phyloP scores from a whole-genome alignment of 2,113 vertebrate genomes.

The Protobothrops mucrosquamatus region DNA sequence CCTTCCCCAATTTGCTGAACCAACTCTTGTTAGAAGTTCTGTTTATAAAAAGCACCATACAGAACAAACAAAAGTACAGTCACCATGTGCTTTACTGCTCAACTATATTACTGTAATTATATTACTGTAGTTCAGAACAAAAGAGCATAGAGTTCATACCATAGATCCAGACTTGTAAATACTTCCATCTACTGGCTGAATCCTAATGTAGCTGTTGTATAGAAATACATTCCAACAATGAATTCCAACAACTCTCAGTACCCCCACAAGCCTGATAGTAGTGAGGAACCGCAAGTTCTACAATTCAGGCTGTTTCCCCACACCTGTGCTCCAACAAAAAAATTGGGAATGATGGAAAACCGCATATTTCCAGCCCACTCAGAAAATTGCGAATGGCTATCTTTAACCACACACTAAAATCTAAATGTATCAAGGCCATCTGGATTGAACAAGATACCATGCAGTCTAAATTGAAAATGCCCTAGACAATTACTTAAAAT shows the following conservation, averaged over 20 bases:
- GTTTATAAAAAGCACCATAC: background rate
- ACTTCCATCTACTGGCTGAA: background rate
- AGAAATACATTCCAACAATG: background rate
- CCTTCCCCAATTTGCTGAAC: background rate
- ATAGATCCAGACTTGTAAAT: background rate
- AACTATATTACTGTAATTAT: background rate
- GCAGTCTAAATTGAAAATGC: background rate
- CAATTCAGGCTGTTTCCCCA: background rate
- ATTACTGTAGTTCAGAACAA: background rate
- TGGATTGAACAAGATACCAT: background rate
- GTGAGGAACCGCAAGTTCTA: background rate
- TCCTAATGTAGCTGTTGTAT: background rate
- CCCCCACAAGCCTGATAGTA: background rate
- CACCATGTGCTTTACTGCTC: background rate
- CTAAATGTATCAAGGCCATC: background rate
- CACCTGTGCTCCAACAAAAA: background rate
- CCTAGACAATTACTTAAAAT: background rate
- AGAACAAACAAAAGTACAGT: background rate
- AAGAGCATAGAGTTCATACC: background rate
- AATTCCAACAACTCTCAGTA: background rate
- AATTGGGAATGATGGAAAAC: background rate
- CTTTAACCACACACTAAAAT: background rate
- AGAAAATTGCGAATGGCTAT: background rate
- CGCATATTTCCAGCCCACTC: background rate
- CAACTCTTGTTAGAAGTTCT: background rate